phyloP scores from a whole-genome alignment of 2,888 invertebrate genomes.

The Pheosia gnoma region DNA sequence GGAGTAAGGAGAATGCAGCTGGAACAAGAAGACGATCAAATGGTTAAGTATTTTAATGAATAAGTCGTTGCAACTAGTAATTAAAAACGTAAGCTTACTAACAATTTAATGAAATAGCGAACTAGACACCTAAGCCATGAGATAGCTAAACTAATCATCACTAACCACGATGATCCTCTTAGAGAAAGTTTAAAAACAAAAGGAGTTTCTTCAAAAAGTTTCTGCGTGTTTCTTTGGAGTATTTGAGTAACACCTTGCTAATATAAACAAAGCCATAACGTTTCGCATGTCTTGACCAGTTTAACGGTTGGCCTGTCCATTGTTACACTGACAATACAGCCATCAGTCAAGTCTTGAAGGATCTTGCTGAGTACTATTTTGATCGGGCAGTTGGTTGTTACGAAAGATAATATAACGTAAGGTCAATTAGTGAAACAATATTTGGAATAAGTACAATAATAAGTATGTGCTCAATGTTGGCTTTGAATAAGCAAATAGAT shows the following conservation, averaged over 20 bases:
- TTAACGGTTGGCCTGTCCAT: constrained; percentile 49
- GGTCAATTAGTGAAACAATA: background rate
- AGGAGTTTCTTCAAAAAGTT: constrained; percentile 40
- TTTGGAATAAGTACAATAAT: background rate
- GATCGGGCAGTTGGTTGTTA: constrained; percentile 36
- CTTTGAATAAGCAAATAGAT: no score
- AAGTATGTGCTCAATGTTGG: background rate
- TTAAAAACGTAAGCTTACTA: background rate
- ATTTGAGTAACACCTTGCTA: constrained; percentile 31
- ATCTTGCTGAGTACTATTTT: constrained; percentile 36
- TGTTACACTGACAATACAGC: constrained; percentile 58
- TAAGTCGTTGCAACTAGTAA: background rate
- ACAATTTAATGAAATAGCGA: background rate
- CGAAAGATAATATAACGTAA: constrained; percentile 21
- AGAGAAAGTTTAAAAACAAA: constrained; percentile 33
- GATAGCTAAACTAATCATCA: constrained; percentile 4
- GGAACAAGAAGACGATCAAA: no score
- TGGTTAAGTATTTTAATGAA: constrained; percentile 9
- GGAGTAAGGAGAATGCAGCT: background rate
- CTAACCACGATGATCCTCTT: constrained; percentile 13
- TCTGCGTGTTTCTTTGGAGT: constrained; percentile 39
- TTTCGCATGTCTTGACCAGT: constrained; percentile 35
- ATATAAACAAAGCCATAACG: constrained; percentile 40
- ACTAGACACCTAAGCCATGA: background rate
- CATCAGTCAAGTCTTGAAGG: constrained; percentile 51